Evolutionary conservation across 1,140 invertebrate species (phyloP), one percentile per base, ranked within the genome.

Genomic region (Teleopsis dalmanni): DNA sequence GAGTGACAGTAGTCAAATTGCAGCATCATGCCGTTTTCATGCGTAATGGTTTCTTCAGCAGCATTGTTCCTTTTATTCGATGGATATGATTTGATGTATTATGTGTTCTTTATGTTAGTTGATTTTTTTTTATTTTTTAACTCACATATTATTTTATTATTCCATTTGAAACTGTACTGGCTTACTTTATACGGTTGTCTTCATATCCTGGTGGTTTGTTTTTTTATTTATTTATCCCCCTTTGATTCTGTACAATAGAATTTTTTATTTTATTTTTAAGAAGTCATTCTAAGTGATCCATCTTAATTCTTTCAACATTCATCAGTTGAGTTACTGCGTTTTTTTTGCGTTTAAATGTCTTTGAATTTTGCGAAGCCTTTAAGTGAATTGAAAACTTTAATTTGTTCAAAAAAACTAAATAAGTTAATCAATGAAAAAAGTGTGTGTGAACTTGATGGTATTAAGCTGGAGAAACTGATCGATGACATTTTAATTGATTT

Each of bases 321-420:
- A 60, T 65, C 58, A 33, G 38, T 52, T 50, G 42, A 40, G 40
- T 36, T 35, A 50, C 48, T 34, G 42, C 33, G 55, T 53, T 54
- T 43, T 34, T 61, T 44, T 43, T 43, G 41, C 18, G 31, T 13
- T 25, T n/a, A 19, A 21, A 43, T 16, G 31, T 34, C 34, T 45
- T 45, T 59, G 62, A 52, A 60, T 65, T 65, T 65, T 65, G 65
- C 65, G 65, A 65, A 62, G 62, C 65, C 62, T n/a, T n/a, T n/a
- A n/a, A n/a, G n/a, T n/a, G 29, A 31, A 31, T 31, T 31, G 29
- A 9, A n/a, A 3, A 16, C 25, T 16, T 46, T 35, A 21, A 21
- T 8, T 46, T 46, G 29, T 26, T 46, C n/a, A 22, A 25, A 16
- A 35, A 46, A 43, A 31, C 25, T 16, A 43, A 29, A 27, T 41